Evolutionary conservation across 2,797 vertebrate species (phyloP), one percentile per base, ranked within the genome.

Genomic region (Knipowitschia caucasica): DNA sequence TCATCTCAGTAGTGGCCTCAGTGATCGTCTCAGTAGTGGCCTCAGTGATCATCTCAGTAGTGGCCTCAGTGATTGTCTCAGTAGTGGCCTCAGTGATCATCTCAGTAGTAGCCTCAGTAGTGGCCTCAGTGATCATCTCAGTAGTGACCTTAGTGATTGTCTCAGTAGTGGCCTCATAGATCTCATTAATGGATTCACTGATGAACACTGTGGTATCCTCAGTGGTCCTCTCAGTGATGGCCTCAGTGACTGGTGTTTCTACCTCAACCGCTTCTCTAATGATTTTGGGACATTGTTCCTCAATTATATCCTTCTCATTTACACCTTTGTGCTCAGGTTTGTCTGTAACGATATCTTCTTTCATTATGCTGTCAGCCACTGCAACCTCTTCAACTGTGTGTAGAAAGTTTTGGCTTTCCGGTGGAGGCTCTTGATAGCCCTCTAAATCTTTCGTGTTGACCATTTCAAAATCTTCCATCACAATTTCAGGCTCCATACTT

Each of bases 271-370:
- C 44, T 20, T 47, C 29, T 14, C 4, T 30, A 23, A 1, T 49
- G 6, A 49, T 14, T 14, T 31, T 18, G 33, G 29, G 23, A 33
- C 10, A 11, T 2, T 46, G 44, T 11, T 14, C 15, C 10, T 47
- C 27, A 5, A 20, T 21, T 30, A 7, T 6, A 12, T 31, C 27
- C 2, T 47, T 15, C 10, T 21, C 46, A 33, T 33, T 23, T 2
- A n/a, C 46, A 33, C 6, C 46, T 4, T 23, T 30, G 33, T 23
- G 11, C 20, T 23, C 29, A 33, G 29, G 25, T 67, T 78, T 50
- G 15, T 59, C 57, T 62, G 35, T 35, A 3, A 29, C 12, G 33
- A 8, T 23, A 33, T 23, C 18, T 49, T 21, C 12, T n/a, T n/a
- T n/a, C n/a, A n/a, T n/a, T n/a, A n/a, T n/a, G n/a, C n/a, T n/a